phyloP scores from a whole-genome alignment of 2,888 invertebrate genomes.

The Peribatodes rhomboidaria region DNA sequence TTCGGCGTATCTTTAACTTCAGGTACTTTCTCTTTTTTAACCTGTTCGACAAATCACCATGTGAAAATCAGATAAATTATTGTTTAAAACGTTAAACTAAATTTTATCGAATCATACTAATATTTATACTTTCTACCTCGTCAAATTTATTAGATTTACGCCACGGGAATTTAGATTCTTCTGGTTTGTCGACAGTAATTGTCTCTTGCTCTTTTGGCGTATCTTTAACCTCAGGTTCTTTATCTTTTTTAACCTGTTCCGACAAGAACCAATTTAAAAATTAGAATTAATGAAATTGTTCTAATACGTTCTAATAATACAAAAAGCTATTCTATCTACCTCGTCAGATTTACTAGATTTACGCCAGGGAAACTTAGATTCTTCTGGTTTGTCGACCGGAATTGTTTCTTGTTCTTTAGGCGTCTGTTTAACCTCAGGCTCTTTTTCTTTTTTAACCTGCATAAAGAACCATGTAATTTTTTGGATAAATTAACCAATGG shows the following conservation, averaged over 20 bases:
- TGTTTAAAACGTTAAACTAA: background rate
- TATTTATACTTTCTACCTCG: constrained; percentile 40
- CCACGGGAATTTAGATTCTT: constrained; percentile 47
- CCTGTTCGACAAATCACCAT: constrained; percentile 6
- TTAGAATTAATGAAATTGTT: too few species aligned
- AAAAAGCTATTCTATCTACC: too few species aligned
- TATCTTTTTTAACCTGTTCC: background rate
- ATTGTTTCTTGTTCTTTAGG: constrained; percentile 21
- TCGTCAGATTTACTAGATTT: constrained; percentile 41
- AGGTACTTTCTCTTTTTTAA: constrained; percentile 27
- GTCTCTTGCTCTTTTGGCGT: background rate
- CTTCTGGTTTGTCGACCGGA: constrained; percentile 43
- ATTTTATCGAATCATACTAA: background rate
- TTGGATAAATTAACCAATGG: too few species aligned
- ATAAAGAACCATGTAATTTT: background rate
- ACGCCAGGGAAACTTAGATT: constrained; percentile 40
- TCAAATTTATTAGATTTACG: constrained; percentile 43
- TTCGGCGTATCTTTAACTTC: constrained; percentile 34
- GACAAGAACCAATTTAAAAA: too few species aligned
- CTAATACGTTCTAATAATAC: too few species aligned
- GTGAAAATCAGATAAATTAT: too few species aligned
- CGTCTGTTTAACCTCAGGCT: constrained; percentile 35
- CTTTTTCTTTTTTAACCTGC: constrained; percentile 26
- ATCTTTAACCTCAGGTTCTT: background rate
- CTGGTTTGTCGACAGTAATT: constrained; percentile 27